phyloP scores from a whole-genome alignment of 2,888 invertebrate species.

The Encarsia formosa region DNA sequence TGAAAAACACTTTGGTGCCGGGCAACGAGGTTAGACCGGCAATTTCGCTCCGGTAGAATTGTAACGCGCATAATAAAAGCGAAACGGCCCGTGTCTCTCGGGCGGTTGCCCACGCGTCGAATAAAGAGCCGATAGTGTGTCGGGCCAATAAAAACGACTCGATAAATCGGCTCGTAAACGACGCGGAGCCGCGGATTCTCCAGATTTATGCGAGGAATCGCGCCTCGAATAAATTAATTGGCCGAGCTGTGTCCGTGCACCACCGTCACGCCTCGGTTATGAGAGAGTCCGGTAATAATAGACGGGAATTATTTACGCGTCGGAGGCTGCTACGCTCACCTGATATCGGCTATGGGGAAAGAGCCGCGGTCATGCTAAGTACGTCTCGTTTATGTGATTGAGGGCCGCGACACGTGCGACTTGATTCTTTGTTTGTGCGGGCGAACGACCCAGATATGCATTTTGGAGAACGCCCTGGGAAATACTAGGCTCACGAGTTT shows the following conservation, averaged over 20 bases:
- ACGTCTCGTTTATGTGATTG: too few species aligned
- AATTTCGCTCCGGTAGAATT: conserved; percentile 22
- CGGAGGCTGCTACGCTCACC: too few species aligned
- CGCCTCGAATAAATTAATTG: conserved; percentile 39
- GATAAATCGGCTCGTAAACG: conserved; percentile 26
- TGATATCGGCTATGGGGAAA: too few species aligned
- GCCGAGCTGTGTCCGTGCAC: conserved; percentile 16
- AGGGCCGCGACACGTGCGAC: too few species aligned
- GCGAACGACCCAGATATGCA: too few species aligned
- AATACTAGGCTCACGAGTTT: too few species aligned
- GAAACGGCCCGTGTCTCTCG: conserved; percentile 23
- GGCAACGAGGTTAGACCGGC: conserved; percentile 27
- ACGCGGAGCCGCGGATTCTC: conserved; percentile 8
- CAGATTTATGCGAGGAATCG: too few species aligned
- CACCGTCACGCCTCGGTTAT: conserved; percentile 31
- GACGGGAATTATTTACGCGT: too few species aligned
- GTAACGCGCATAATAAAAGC: conserved; percentile 25
- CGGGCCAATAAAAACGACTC: conserved; percentile 22
- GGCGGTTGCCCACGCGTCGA: neutral
- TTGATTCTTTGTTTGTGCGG: too few species aligned
- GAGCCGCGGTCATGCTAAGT: too few species aligned
- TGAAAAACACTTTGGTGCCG: conserved; percentile 17
- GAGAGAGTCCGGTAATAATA: too few species aligned
- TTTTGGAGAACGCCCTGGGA: too few species aligned
- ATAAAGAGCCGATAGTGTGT: conserved; percentile 3